Evolutionary conservation across 2,113 vertebrate species (phyloP).

Genomic region (Mastomys natalensis): DNA sequence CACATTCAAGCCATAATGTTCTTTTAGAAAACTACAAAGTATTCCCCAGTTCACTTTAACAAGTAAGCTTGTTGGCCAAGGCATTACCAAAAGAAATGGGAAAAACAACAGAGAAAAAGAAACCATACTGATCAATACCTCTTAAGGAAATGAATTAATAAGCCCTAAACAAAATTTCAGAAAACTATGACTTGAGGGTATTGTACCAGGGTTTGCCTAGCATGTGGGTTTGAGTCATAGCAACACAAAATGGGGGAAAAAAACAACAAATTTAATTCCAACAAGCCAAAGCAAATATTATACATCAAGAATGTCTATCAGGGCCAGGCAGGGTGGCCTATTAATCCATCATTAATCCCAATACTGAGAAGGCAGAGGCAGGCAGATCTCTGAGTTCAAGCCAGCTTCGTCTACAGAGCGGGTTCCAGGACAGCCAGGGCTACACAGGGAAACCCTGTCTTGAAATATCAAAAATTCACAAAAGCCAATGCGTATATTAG

Average conservation of each 20-base stretch:
- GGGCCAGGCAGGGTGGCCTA: background rate
- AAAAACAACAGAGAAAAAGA: background rate
- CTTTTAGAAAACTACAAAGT: background rate
- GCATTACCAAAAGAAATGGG: background rate
- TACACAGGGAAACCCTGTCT: background rate
- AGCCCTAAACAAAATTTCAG: background rate
- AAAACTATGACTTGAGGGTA: background rate
- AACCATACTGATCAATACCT: background rate
- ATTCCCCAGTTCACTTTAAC: background rate
- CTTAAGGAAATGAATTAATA: background rate
- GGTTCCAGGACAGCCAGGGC: background rate
- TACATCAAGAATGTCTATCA: background rate
- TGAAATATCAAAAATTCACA: background rate
- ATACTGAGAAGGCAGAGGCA: background rate
- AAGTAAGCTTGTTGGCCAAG: background rate
- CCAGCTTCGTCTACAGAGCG: background rate
- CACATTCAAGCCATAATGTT: background rate
- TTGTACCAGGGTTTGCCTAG: background rate
- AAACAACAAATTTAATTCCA: background rate
- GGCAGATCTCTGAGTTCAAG: background rate
- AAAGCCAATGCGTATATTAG: background rate
- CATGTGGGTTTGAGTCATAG: background rate
- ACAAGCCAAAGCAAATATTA: background rate
- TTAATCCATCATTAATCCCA: background rate
- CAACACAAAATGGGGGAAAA: background rate